Evolutionary conservation across 2,888 invertebrate genomes (phyloP).

Genomic region (Halictus quadricinctus): DNA sequence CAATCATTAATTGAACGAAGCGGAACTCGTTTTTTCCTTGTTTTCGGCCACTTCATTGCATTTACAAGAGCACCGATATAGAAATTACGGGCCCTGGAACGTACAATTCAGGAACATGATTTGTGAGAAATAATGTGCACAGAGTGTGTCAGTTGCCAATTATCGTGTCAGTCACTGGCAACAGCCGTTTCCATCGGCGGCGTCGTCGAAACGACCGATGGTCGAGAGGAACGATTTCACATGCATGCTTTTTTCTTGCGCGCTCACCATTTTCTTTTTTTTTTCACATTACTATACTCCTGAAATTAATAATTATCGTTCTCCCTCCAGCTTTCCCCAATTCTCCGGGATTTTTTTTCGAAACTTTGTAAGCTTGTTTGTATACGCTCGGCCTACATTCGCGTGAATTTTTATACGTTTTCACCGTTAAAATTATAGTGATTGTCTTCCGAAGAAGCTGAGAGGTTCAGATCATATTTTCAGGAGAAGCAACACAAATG

Average conservation of each 20-base stretch:
- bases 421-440: not conserved
- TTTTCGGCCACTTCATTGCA: not conserved
- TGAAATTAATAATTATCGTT: not conserved
- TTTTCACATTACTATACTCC: not conserved
- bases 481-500: not conserved
- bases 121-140: not conserved
- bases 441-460: not conserved
- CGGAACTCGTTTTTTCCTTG: not conserved
- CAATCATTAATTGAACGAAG: not conserved
- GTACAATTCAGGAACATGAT: slow-evolving; percentile 7
- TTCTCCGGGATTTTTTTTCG: not conserved
- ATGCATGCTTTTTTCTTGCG: not conserved
- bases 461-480: not conserved
- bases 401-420: not conserved
- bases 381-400: not conserved
- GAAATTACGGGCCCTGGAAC: not conserved
- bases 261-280: not conserved
- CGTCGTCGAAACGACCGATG: not conserved
- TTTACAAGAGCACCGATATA: slow-evolving; percentile 1
- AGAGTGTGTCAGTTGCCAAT: slow-evolving; percentile 8
- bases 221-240: not conserved
- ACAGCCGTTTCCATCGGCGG: not conserved
- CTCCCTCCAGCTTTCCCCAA: not conserved
- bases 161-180: slow-evolving; percentile 10
- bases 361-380: not conserved